Base-by-base conservation (phyloP, 2,113 vertebrate genomes). In the Octodon degus region DNA sequence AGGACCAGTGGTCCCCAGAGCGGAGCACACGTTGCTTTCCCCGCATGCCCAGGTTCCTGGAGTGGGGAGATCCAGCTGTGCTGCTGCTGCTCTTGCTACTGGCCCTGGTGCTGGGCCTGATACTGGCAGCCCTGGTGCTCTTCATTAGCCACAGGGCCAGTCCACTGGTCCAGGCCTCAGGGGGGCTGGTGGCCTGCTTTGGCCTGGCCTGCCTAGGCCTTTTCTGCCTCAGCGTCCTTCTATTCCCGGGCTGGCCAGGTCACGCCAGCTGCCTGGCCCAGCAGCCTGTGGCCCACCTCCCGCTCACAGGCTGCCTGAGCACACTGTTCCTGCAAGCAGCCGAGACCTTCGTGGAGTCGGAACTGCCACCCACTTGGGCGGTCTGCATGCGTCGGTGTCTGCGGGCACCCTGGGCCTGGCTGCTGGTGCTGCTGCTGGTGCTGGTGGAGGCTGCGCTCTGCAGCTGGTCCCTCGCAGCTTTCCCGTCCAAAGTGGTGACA, bases 221-320 rank as follows among this genome's bases (percentile, higher is more conserved):
- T 83, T 97, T 97, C 81, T 98, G 98, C 63, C 93, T 99, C 79
- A 98, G 99, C 34, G 96, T 98, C 67, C 92, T 98, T 24, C 98
- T 99, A 65, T 98, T 98, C 55, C 95, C 99, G 1, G 99, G 99
- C 16, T 91, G 67, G 93, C 99, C 99, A 8, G 94, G 92, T 1
- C 14, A 97, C 0, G 0, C 53, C 16, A 80, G 97, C 37, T 99
- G 99, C 87, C 62, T 8, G 12, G 79, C 97, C 10, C 99, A 99
- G 98, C 97, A 99, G 94, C 98, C 98, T 0, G 50, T 98, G 65
- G 97, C 20, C 0, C 98, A 98, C 82, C 93, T 99, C 62, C 98
- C 99, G 3, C 98, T 99, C 97, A 99, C 98, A 0, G 96, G 98
- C 7, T 98, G 99, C 3, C 96, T 99, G 74, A 98, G 99, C 22